A percentile compares a stretch with the other conserved stretches of the same genome.
phyloP scores from a whole-genome alignment of 2,113 vertebrate species.

The Vicugna pacos region DNA sequence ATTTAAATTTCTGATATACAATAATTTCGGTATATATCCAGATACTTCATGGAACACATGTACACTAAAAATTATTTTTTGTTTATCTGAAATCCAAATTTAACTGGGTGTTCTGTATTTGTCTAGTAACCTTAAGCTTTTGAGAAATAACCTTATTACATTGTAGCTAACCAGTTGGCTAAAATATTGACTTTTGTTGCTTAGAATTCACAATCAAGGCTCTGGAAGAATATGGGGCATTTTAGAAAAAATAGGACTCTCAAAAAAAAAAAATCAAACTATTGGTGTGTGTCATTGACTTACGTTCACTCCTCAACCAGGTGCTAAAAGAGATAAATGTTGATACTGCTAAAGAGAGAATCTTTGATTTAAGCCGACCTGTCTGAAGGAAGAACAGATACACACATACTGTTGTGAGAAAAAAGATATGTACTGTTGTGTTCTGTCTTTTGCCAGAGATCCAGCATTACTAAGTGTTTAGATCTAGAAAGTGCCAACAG shows the following conservation, averaged over 20 bases:
- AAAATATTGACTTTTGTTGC: neutral
- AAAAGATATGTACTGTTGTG: neutral
- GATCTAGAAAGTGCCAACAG: conserved; percentile 7
- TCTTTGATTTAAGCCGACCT: neutral
- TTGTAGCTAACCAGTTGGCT: neutral
- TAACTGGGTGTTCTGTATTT: neutral
- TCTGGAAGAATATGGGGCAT: neutral
- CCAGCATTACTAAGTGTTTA: neutral
- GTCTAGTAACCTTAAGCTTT: neutral
- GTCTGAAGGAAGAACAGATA: neutral
- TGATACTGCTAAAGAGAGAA: neutral
- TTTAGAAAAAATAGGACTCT: conserved; percentile 2
- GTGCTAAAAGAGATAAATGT: neutral
- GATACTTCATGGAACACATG: neutral
- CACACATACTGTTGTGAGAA: neutral
- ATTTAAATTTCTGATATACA: neutral
- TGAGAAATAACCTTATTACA: neutral
- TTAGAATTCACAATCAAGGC: neutral
- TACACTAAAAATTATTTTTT: neutral
- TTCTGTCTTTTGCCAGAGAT: neutral
- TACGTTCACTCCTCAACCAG: neutral
- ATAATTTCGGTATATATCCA: neutral
- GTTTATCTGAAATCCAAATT: neutral
- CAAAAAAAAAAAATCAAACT: neutral
- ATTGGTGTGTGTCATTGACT: neutral